Conservation (phyloP, 2,113 vertebrate species). For the Bombycilla garrulus region DNA sequence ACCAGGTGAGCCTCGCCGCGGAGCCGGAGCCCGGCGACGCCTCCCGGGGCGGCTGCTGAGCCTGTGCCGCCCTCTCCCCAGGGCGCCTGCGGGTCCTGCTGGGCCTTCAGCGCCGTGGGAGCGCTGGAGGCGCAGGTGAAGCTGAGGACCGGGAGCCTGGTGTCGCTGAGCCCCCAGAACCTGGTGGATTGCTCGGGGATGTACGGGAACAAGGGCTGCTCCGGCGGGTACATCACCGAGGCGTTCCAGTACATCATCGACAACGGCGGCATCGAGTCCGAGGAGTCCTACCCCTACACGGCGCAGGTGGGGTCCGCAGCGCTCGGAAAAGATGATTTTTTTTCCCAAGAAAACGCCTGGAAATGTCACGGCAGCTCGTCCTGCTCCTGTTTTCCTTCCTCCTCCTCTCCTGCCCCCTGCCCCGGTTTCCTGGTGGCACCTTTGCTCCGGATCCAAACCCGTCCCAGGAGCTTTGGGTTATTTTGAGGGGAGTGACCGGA, state of each 20-base stretch:
- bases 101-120: conserved; percentile 88
- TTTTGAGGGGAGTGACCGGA: background rate
- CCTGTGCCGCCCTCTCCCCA: background rate
- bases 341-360: fast-evolving
- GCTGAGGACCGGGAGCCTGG: conserved; percentile 74
- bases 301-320: conserved; percentile 51
- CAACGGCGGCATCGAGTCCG: conserved; percentile 82
- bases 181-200: conserved; percentile 83
- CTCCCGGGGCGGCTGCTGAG: background rate
- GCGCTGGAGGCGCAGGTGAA: conserved; percentile 86
- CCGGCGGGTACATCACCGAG: conserved; percentile 35
- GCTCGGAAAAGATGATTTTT: fast-evolving
- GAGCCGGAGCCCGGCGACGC: fast-evolving
- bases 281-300: conserved; percentile 82
- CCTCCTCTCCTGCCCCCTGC: background rate
- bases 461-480: fast-evolving
- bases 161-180: conserved; percentile 86
- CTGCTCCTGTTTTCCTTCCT: background rate
- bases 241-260: conserved; percentile 83
- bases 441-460: background rate
- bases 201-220: conserved; percentile 82
- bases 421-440: fast-evolving
- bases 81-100: conserved; percentile 85
- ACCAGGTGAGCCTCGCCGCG: conserved; percentile 67
- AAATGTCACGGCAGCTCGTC: fast-evolving